Base-by-base conservation (phyloP, 1,140 invertebrate genomes). In the Lordiphosa mommai region DNA sequence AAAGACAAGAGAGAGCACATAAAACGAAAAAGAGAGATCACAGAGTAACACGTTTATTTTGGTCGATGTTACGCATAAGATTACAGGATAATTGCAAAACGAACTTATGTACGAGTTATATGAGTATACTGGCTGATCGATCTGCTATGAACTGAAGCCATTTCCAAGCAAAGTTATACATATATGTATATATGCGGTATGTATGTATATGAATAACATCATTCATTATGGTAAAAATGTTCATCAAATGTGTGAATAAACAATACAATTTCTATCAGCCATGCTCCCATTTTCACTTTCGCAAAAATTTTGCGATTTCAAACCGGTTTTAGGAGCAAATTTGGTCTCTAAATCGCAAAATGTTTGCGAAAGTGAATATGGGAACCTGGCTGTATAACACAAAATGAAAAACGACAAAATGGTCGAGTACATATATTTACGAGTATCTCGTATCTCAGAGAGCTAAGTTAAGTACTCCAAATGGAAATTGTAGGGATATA, bases 21-120 rank as follows among this genome's bases (percentile, higher is more conserved):
- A 77, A 85, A 72, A 72, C 43, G 77, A 79, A 76, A 84, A 84
- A 61, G n/a, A 84, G 60, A 84, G 72, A 84, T 84, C 77, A 84
- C 77, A 84, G 41, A 64, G 47, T 43, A n/a, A 53, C 52, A 85
- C 77, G 52, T 77, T 84, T 82, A 84, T 76, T 27, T 80, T 52
- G 56, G 59, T 65, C 58, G 63, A 27, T 36, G 34, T 50, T 27
- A 7, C 23, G 7, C 23, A 27, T 2, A 27, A 2, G 1, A 27
- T 27, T 27, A 27, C 23, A 27, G 7, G 23, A 27, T 27, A 7
- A 27, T 57, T 36, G 38, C 63, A 61, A 49, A 51, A 51, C 46
- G 17, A 57, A 60, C 34, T 72, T 58, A 51, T 73, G 44, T 44
- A 38, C 30, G 52, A 56, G 51, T 34, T 43, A 17, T 40, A 67